Evolutionary conservation across 2,797 vertebrate species (phyloP).

Genomic region (Potorous gilbertii): DNA sequence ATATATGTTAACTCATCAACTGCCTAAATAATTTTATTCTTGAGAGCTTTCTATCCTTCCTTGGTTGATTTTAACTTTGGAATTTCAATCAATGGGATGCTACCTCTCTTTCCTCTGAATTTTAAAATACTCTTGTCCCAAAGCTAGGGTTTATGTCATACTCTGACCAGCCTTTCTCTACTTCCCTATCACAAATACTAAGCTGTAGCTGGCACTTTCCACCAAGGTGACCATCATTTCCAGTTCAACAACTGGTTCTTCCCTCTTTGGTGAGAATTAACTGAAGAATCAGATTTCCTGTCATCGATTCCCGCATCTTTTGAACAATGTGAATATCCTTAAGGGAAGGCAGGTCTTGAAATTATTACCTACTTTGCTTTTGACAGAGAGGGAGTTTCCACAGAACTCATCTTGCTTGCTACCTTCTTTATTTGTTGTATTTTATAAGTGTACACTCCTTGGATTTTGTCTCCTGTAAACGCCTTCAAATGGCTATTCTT

Average conservation of each 20-base stretch:
- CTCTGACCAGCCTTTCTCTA: neutral
- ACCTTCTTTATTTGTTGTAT: neutral
- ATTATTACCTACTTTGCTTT: neutral
- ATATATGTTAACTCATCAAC: neutral
- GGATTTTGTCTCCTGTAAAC: neutral
- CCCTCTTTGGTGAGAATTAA: neutral
- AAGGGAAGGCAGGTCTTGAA: neutral
- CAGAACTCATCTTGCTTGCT: neutral
- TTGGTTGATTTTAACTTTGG: neutral
- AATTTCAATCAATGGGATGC: neutral
- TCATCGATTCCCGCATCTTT: neutral
- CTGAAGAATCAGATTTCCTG: neutral
- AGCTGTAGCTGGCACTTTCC: neutral
- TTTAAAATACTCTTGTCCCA: neutral
- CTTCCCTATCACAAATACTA: neutral
- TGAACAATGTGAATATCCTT: neutral
- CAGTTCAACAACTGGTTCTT: neutral
- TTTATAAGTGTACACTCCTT: neutral
- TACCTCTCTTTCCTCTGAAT: neutral
- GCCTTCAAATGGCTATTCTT: neutral
- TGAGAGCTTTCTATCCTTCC: neutral
- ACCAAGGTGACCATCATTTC: neutral
- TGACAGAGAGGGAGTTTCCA: neutral
- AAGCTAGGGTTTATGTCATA: neutral
- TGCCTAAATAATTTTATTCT: neutral